Evolutionary conservation across 2,888 invertebrate genomes (phyloP).

Genomic region (Acleris sparsana): DNA sequence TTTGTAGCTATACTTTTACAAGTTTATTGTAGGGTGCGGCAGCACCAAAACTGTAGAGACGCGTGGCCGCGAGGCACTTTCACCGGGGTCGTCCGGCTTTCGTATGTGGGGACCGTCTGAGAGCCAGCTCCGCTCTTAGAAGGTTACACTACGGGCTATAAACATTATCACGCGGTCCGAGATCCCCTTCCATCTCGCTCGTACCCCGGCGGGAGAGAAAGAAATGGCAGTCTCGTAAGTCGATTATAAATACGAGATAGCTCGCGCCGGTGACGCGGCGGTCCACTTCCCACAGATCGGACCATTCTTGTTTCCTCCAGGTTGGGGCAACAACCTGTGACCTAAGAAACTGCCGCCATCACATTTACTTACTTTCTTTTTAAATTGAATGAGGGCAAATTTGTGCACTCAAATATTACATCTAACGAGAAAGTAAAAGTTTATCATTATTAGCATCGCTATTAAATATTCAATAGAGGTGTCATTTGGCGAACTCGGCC

Average conservation of each 20-base stretch:
- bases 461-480: conserved; percentile 28
- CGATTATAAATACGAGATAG: conserved; percentile 48
- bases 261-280: conserved; percentile 56
- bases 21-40: conserved; percentile 38
- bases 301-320: conserved; percentile 55
- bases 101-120: conserved; percentile 58
- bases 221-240: conserved; percentile 53
- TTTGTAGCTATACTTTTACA: background rate
- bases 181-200: conserved; percentile 56
- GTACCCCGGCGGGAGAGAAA: conserved; percentile 61
- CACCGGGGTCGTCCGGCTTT: conserved; percentile 73
- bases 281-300: conserved; percentile 72
- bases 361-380: conserved; percentile 29
- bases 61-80: conserved; percentile 71
- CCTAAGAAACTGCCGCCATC: conserved; percentile 30
- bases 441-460: conserved; percentile 9
- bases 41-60: conserved; percentile 47
- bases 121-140: conserved; percentile 35
- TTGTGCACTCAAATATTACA: conserved; percentile 22
- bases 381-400: conserved; percentile 20
- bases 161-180: conserved; percentile 16
- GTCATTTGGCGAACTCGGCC: conserved; percentile 9
- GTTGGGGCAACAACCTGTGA: conserved; percentile 65
- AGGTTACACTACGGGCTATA: conserved; percentile 27
- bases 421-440: conserved; percentile 36